Evolutionary conservation across 2,888 invertebrate genomes (phyloP), one percentile per base, ranked within the genome.

Genomic region (Habrosyne pyritoides): DNA sequence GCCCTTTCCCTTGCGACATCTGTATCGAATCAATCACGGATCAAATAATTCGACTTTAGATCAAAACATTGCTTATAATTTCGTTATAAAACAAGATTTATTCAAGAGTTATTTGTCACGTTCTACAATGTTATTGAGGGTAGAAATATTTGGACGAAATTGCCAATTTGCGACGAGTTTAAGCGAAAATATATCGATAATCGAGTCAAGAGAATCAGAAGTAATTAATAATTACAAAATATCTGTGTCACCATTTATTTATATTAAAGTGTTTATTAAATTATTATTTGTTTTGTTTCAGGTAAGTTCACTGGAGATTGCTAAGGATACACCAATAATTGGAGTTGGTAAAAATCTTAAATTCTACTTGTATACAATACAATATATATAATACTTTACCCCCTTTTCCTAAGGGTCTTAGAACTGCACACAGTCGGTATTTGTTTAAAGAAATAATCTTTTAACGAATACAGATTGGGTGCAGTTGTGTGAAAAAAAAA

Each of bases 51-150:
- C 60, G 63, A 62, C 62, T 65, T 56, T 55, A 57, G 65, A 71
- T 71, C 68, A 68, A 68, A 64, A 70, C 64, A 67, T 64, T 69
- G 65, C 64, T 59, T 60, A 61, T 59, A 53, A 58, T 59, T 64
- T 64, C 61, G 61, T 61, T 60, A 62, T 60, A 59, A 66, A 67
- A 71, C 64, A 70, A 66, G 72, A 75, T 77, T 73, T 75, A 69
- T 75, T 70, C 64, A 59, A 54, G 69, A 66, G 58, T 18, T 68
- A 73, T 77, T 76, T 71, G 72, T 77, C 77, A 73, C 74, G 74
- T 72, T 69, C 63, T 60, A 58, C 60, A 60, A 64, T 69, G 66
- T 66, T 70, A 71, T 67, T 70, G 59, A 14, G 56, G 50, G 42
- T 51, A 60, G 69, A 73, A 71, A 75, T 73, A 64, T 60, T 65